Evolutionary conservation across 2,888 invertebrate genomes (phyloP).

Genomic region (Cephus runcator): DNA sequence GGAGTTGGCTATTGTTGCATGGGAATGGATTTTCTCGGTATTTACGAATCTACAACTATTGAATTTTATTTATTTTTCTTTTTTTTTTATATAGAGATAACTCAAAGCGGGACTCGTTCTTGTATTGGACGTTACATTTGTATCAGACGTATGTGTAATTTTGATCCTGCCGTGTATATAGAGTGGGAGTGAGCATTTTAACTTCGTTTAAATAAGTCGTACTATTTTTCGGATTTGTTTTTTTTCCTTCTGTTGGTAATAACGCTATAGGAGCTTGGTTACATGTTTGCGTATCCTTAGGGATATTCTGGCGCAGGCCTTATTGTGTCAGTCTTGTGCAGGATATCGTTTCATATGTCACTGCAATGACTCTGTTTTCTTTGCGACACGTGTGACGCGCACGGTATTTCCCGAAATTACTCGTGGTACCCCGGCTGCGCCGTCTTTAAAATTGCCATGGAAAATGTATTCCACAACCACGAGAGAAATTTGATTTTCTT

Average conservation of each 20-base stretch:
- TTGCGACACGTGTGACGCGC: constrained; percentile 55
- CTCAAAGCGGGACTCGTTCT: too few species aligned
- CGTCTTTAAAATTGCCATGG: neutral
- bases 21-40: too few species aligned
- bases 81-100: too few species aligned
- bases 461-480: neutral
- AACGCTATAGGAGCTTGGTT: neutral
- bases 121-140: too few species aligned
- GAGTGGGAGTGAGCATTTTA: too few species aligned
- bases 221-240: neutral
- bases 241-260: neutral
- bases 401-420: constrained; percentile 18
- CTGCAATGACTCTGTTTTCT: constrained; percentile 60
- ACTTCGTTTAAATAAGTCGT: neutral
- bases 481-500: neutral
- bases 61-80: too few species aligned
- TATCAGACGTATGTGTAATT: too few species aligned
- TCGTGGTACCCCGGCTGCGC: neutral
- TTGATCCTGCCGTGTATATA: too few species aligned
- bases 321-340: neutral
- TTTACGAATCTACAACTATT: too few species aligned
- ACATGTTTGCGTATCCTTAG: neutral
- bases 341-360: constrained; percentile 59
- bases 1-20: too few species aligned
- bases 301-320: neutral